These are phyloP conservation scores for Rhinichthys osculus DNA, from an alignment of 2,797 vertebrate species.

Conservation along the genomic window DNA sequence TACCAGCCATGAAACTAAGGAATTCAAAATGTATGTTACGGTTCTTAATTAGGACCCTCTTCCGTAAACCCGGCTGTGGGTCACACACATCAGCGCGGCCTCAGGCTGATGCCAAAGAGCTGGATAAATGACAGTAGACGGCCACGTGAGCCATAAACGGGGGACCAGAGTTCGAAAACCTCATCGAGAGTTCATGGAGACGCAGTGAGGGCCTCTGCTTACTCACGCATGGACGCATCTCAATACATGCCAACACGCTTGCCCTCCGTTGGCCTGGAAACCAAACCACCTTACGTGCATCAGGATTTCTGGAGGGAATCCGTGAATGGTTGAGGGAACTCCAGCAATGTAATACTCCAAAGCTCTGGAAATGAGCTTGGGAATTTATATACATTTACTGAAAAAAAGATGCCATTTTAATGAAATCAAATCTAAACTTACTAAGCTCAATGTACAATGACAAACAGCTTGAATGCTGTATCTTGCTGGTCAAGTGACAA, in stretches of 20 bases:
- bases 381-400: not conserved
- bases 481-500: not conserved
- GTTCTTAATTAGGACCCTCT: constrained; percentile 20
- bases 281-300: constrained; percentile 74
- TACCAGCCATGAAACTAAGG: constrained; percentile 26
- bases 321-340: constrained; percentile 36
- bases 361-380: constrained; percentile 23
- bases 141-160: constrained; percentile 5
- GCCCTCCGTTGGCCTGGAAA: constrained; percentile 81
- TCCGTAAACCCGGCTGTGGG: not conserved
- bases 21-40: not conserved
- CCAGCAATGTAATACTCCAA: constrained; percentile 20
- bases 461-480: not conserved
- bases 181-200: constrained; percentile 51
- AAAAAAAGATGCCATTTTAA: not conserved
- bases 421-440: not conserved
- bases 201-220: constrained; percentile 70
- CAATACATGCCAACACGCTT: constrained; percentile 78
- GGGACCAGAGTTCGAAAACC: constrained; percentile 11
- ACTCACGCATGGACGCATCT: constrained; percentile 79
- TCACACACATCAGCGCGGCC: not conserved
- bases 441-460: not conserved
- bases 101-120: not conserved
- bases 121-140: not conserved
- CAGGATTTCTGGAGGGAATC: constrained; percentile 45